These are phyloP conservation scores for Trialeurodes vaporariorum DNA, from an alignment of 1,140 invertebrate species.

Conservation along the genomic window DNA sequence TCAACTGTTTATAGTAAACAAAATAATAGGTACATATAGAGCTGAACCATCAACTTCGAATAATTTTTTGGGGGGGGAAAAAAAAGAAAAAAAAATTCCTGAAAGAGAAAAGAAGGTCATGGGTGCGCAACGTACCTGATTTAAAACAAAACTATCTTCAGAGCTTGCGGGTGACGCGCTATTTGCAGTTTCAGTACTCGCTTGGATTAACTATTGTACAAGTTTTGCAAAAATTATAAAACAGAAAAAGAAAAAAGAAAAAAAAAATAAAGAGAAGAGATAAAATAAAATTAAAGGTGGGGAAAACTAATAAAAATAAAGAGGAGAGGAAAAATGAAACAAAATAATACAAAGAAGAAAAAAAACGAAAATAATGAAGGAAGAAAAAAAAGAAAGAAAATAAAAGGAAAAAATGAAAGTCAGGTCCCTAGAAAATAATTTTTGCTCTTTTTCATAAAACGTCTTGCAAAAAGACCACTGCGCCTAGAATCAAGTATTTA, in stretches of 20 bases:
- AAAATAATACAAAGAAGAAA: neutral
- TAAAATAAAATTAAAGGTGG: neutral
- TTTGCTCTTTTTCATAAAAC: no score
- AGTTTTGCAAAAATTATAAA: neutral
- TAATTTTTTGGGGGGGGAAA: no score
- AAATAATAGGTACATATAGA: no score
- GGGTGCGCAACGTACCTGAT: neutral
- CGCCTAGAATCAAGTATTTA: no score
- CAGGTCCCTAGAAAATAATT: neutral
- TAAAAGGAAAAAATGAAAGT: neutral
- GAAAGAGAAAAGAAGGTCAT: conserved; percentile 2
- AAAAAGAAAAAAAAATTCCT: no score
- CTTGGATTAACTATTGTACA: neutral
- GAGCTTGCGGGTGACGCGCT: neutral
- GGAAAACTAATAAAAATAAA: neutral
- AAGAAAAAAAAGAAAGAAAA: neutral
- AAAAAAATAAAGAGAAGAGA: conserved; percentile 3
- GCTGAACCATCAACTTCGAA: no score
- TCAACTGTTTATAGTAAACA: no score
- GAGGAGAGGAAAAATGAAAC: neutral
- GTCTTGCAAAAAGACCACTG: no score
- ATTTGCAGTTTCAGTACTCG: neutral
- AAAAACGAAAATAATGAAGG: neutral
- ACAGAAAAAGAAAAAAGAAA: conserved; percentile 7
- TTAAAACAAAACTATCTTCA: conserved; percentile 1